phyloP scores from a whole-genome alignment of 2,113 vertebrate species.

The Equus quagga region DNA sequence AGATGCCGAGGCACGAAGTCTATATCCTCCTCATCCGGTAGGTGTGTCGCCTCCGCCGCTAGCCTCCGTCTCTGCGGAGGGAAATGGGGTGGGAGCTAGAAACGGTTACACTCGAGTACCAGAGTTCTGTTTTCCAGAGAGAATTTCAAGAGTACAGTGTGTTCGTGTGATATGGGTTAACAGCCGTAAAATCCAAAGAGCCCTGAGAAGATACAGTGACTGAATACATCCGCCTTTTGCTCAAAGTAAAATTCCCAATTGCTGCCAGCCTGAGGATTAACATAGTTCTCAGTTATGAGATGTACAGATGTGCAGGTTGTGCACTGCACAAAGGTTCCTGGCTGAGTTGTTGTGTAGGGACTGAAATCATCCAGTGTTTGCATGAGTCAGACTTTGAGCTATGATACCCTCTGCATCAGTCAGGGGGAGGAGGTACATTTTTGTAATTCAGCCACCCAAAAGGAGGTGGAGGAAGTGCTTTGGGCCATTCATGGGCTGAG shows the following conservation, averaged over 20 bases:
- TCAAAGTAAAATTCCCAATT: not conserved
- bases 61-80: not conserved
- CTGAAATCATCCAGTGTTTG: not conserved
- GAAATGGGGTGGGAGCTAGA: not conserved
- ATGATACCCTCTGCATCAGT: not conserved
- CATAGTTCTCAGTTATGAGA: not conserved
- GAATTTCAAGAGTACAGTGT: not conserved
- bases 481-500: not conserved
- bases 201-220: not conserved
- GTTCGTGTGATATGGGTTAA: not conserved
- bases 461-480: not conserved
- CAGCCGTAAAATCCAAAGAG: not conserved
- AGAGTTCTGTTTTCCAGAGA: not conserved
- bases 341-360: not conserved
- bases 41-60: not conserved
- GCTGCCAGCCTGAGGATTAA: not conserved
- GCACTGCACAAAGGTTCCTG: not conserved
- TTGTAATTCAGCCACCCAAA: not conserved
- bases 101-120: not conserved
- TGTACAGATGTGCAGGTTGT: not conserved
- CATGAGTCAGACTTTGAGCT: not conserved
- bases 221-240: not conserved
- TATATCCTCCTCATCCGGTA: constrained; percentile 93
- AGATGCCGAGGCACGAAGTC: constrained; percentile 89
- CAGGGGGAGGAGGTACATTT: not conserved